Evolutionary conservation across 2,113 vertebrate species (phyloP), one percentile per base, ranked within the genome.

Genomic region (Echinops telfairi): DNA sequence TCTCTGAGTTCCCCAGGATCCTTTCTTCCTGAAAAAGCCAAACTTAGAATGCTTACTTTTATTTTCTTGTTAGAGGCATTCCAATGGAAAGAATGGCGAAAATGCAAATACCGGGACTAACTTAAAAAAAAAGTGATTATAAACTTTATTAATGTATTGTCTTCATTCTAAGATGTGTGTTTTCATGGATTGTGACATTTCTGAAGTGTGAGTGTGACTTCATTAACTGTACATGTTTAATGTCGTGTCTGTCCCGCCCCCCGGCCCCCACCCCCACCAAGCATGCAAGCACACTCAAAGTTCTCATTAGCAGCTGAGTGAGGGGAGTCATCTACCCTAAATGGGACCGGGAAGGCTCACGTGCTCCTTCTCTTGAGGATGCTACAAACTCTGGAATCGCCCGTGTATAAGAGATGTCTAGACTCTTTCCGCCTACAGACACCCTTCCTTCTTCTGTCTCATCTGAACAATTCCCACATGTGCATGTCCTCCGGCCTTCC

Each of bases 301-400:
- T 27, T 75, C 78, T 58, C 58, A 33, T 83, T 90, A 90, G 82
- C 70, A 93, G 31, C 75, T 90, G 53, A 43, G 7, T 82, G 31
- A 85, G 57, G 77, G 93, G 93, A 89, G 31, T 82, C 27, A 70
- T 85, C 40, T 70, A 33, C 86, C 81, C 53, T 60, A 90, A 92
- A 87, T 91, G 80, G 77, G 68, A 12, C 89, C 90, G 0, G 11
- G 86, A 78, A 71, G 36, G n/a, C 17, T 86, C 89, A 85, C 79
- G 38, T 43, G 33, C 79, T 73, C 33, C 20, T 92, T 94, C 66
- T 60, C 77, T 68, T 66, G 76, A 80, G 83, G n/a, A 89, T 64
- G 71, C 58, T 40, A n/a, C 47, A 23, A 95, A 70, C 71, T 92
- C 68, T 81, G 68, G 91, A 93, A 68, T 93, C 86, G 47, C 58